Percentiles rank a stretch among this genome's conserved stretches.
Evolutionary conservation across 37 sponge, comb jelly and placozoan species (phyloP).

Genomic region (Spongilla lacustris): DNA sequence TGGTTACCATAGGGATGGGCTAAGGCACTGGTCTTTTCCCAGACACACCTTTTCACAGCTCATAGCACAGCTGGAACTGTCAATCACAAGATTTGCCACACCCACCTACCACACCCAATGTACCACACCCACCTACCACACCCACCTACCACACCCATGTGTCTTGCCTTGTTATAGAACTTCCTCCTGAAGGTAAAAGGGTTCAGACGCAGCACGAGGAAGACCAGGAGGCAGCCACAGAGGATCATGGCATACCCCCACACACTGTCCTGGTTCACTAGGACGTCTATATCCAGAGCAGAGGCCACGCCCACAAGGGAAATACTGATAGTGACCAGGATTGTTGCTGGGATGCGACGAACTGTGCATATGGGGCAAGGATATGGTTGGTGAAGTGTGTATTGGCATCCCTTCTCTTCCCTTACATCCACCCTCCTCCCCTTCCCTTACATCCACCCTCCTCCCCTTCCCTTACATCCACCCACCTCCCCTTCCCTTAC

Average conservation of each 20-base stretch:
- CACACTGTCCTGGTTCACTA: constrained; percentile 72
- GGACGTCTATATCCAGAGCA: constrained; percentile 30
- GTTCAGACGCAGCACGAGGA: constrained; percentile 66
- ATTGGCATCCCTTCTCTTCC: background rate
- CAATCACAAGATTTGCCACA: too few species aligned
- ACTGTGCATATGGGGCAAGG: constrained; percentile 11
- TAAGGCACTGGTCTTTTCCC: too few species aligned
- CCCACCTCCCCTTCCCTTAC: too few species aligned
- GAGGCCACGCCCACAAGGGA: constrained; percentile 63
- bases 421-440: constrained; percentile 77
- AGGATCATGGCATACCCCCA: constrained; percentile 83
- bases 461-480: background rate
- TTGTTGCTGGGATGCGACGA: constrained; percentile 57
- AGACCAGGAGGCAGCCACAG: constrained; percentile 57
- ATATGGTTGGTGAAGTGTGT: background rate
- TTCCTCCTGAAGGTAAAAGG: constrained; percentile 45
- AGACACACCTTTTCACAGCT: too few species aligned
- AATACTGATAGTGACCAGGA: constrained; percentile 50
- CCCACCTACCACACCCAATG: too few species aligned
- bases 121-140: too few species aligned
- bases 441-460: background rate
- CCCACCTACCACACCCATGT: too few species aligned
- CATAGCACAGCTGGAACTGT: too few species aligned
- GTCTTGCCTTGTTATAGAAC: constrained; percentile 51
- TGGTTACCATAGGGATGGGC: too few species aligned